Base-by-base conservation (phyloP, 2,113 vertebrate species). In the Condylura cristata region DNA sequence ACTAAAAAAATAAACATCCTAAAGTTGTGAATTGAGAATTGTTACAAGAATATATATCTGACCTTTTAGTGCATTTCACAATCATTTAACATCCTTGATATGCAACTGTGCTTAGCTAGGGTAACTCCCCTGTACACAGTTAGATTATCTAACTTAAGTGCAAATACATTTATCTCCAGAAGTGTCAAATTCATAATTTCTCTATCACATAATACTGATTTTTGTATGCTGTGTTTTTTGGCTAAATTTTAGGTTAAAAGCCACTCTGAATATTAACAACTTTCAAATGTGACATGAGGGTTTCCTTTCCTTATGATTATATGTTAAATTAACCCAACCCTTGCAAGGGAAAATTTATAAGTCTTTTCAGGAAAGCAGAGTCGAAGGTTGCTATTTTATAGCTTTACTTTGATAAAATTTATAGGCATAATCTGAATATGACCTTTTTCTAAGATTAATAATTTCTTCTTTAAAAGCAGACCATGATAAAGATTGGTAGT, bases 361-460 rank as follows among this genome's bases (percentile, higher is more conserved):
- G 63, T 12, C 48, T 97, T 79, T 24, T 53, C 80, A 60, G 68
- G 83, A 96, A 96, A 96, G 18, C 86, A 44, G 74, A 89, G 48
- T 68, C 81, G 32, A 79, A 90, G 32, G 30, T 46, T 94, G 63
- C 61, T 90, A 51, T 78, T 97, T 96, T 97, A 91, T 97, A 41
- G 10, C 95, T 97, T 94, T 91, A 87, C 39, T 91, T 86, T 18
- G 48, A 32, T 56, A 78, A 86, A 93, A 97, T 96, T 41, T 96
- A 90, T 96, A 95, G 81, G 37, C 86, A 82, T 95, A 96, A 97
- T 87, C 48, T 94, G 83, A 96, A 93, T 96, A 71, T 86, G 90
- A 93, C 82, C 68, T 97, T 97, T 94, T 91, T 82, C 41, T 95
- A 96, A 95, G 80, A 97, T 94, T 44, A 98, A 90, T 63, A 97